phyloP scores from a whole-genome alignment of 2,888 invertebrate genomes.

The Toxonevra muliebris region DNA sequence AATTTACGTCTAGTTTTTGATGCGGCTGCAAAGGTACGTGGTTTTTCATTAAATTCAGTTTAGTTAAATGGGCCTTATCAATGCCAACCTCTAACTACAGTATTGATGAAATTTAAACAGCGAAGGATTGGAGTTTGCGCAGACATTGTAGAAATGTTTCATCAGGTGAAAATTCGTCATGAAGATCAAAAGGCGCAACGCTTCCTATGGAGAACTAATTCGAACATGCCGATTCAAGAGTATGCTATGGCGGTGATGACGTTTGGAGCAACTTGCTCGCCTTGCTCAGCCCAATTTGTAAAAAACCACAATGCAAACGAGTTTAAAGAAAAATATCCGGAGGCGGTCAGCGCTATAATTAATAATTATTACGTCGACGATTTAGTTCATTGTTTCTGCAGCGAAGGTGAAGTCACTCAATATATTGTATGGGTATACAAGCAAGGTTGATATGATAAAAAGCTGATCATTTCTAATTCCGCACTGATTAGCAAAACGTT shows the following conservation, averaged over 20 bases:
- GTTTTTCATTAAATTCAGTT: constrained; percentile 44
- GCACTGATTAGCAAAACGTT: not conserved
- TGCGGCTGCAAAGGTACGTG: constrained; percentile 45
- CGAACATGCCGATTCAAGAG: constrained; percentile 1
- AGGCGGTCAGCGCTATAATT: constrained; percentile 27
- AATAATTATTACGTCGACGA: constrained; percentile 35
- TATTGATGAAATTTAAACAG: constrained; percentile 48
- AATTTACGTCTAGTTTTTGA: constrained; percentile 50
- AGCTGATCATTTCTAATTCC: constrained; percentile 30
- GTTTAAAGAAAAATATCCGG: constrained; percentile 20
- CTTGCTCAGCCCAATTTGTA: constrained; percentile 37
- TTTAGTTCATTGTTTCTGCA: constrained; percentile 25
- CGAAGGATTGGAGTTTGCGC: constrained; percentile 43
- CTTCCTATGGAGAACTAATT: constrained; percentile 44
- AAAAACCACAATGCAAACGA: constrained; percentile 31
- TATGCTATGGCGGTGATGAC: constrained; percentile 43
- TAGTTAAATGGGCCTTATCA: constrained; percentile 47
- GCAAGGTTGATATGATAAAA: constrained; percentile 25
- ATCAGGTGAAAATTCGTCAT: constrained; percentile 45
- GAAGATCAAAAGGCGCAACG: constrained; percentile 47
- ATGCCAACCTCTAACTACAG: constrained; percentile 41
- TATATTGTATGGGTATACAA: constrained; percentile 22
- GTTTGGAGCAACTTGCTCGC: constrained; percentile 42
- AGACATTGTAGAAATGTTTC: constrained; percentile 55
- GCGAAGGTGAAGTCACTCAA: constrained; percentile 13